Percentiles rank a stretch among this genome's conserved stretches.
These are phyloP conservation scores for Cenopis cana DNA, from an alignment of 2,888 invertebrate genomes.

Conservation along the genomic window DNA sequence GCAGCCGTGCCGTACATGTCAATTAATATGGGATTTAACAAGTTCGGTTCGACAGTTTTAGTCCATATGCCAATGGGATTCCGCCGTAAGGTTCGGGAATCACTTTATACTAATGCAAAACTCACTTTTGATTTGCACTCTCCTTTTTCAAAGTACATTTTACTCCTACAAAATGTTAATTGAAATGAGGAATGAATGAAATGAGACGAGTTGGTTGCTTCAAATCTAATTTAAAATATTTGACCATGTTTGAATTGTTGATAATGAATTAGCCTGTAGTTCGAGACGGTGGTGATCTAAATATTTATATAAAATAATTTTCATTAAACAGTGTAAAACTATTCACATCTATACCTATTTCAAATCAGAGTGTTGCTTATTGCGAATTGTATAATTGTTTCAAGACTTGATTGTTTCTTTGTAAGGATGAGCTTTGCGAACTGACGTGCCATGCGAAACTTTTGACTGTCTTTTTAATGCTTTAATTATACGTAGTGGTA, in stretches of 20 bases:
- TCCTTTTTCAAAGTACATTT: background rate
- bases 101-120: background rate
- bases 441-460: conserved; percentile 31
- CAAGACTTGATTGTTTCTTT: background rate
- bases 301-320: background rate
- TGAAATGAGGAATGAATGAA: background rate
- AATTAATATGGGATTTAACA: background rate
- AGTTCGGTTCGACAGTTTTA: background rate
- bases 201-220: conserved; percentile 1
- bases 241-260: background rate
- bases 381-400: conserved; percentile 19
- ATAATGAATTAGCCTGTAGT: background rate
- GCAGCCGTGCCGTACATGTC: background rate
- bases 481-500: background rate
- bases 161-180: background rate
- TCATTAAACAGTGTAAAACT: background rate
- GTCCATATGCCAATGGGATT: background rate
- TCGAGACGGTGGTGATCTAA: background rate
- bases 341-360: background rate
- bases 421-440: conserved; percentile 29
- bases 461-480: background rate
- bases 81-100: background rate
- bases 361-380: background rate
- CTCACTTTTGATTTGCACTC: background rate
- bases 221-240: background rate